Evolutionary conservation across 2,888 invertebrate genomes (phyloP).

Genomic region (Gari tellinella): DNA sequence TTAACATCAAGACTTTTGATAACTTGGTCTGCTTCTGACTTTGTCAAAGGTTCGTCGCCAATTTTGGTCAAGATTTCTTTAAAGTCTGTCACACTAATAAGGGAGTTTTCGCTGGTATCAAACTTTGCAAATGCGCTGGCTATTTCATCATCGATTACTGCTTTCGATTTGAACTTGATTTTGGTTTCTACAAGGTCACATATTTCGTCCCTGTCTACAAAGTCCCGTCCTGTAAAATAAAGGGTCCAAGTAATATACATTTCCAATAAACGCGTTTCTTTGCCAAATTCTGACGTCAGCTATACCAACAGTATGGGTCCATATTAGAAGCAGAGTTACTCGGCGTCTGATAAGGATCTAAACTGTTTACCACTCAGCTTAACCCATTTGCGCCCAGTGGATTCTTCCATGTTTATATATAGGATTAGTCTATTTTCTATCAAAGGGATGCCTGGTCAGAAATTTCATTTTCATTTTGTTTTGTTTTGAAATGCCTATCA

Average conservation of each 20-base stretch:
- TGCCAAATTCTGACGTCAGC: too few relatives aligned
- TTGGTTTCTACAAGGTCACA: constrained; percentile 41
- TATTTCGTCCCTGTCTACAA: constrained; percentile 31
- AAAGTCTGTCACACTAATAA: constrained; percentile 43
- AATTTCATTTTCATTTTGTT: too few relatives aligned
- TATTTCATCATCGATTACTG: constrained; percentile 48
- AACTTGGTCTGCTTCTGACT: constrained; percentile 34
- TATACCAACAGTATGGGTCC: too few relatives aligned
- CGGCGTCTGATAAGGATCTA: too few relatives aligned
- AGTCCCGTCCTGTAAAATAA: constrained; percentile 18
- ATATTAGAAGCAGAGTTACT: too few relatives aligned
- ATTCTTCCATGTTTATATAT: too few relatives aligned
- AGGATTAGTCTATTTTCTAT: too few relatives aligned
- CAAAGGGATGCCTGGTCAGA: too few relatives aligned
- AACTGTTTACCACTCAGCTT: too few relatives aligned
- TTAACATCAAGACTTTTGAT: constrained; percentile 28
- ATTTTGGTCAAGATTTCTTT: constrained; percentile 44
- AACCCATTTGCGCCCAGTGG: too few relatives aligned
- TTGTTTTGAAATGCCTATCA: too few relatives aligned
- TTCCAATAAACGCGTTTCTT: too few relatives aligned
- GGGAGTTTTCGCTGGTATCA: constrained; percentile 36
- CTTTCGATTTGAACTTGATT: constrained; percentile 45
- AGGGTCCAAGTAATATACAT: neutral
- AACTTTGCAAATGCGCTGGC: constrained; percentile 56
- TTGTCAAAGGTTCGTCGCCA: constrained; percentile 48